Evolutionary conservation across 2,888 invertebrate genomes (phyloP).

Genomic region (Brachylomia viminalis): DNA sequence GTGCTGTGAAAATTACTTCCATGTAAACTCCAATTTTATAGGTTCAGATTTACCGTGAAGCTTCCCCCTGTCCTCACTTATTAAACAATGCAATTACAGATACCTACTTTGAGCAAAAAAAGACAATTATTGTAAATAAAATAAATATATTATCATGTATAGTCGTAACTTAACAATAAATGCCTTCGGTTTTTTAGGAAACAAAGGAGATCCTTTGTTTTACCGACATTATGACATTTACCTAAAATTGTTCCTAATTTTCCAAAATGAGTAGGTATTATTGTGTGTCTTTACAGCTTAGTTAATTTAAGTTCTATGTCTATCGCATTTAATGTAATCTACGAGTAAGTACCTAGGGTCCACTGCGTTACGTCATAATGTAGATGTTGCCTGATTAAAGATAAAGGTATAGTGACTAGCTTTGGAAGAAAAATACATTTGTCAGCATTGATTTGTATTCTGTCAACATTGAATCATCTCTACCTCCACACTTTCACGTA

Average conservation of each 20-base stretch:
- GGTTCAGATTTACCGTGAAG: slow-evolving; percentile 7
- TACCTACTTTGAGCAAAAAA: slow-evolving; percentile 39
- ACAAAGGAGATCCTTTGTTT: slow-evolving; percentile 28
- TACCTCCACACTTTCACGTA: background rate
- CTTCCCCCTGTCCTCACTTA: slow-evolving; percentile 38
- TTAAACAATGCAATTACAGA: slow-evolving; percentile 54
- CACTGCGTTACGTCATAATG: slow-evolving; percentile 74
- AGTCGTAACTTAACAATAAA: slow-evolving; percentile 23
- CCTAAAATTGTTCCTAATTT: slow-evolving; percentile 62
- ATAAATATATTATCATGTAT: slow-evolving; percentile 36
- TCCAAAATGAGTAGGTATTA: slow-evolving; percentile 57
- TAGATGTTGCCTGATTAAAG: slow-evolving; percentile 75
- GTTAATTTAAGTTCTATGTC: slow-evolving; percentile 45
- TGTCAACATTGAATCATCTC: background rate
- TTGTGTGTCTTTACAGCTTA: slow-evolving; percentile 54
- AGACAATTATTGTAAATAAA: slow-evolving; percentile 54
- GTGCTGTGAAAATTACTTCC: slow-evolving; percentile 7
- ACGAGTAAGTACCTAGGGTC: slow-evolving; percentile 82
- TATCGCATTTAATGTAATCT: slow-evolving; percentile 67
- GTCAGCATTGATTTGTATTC: slow-evolving; percentile 28
- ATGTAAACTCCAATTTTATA: background rate
- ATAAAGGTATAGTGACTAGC: slow-evolving; percentile 58
- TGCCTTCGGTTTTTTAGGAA: background rate
- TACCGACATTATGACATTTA: slow-evolving; percentile 57
- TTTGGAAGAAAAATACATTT: slow-evolving; percentile 17